Evolutionary conservation across 2,888 invertebrate genomes (phyloP), one percentile per base, ranked within the genome.

Genomic region (Eupeodes luniger): DNA sequence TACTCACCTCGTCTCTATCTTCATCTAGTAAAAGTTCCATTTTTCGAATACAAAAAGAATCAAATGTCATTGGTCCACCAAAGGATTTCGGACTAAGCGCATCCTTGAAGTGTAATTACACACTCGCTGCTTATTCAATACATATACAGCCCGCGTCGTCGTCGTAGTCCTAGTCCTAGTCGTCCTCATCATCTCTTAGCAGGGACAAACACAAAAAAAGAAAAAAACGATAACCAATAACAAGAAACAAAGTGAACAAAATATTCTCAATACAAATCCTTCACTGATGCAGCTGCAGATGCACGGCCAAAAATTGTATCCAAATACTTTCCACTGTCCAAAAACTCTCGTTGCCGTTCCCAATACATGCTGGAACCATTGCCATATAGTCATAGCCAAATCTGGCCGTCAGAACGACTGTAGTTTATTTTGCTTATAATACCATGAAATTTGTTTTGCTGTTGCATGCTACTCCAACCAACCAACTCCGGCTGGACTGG

Each of bases 381-480:
- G 51, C 34, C 67, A 27, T 47, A 62, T 1, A 49, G 51, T n/a
- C 67, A 27, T 47, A 55, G 69, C 27, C 53, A 75, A 53, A 34
- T n/a, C 34, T 69, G 34, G 51, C 5, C 44, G 10, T 66, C 66
- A 66, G 40, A 19, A 70, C 40, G 44, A n/a, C 7, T 16, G 69
- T 70, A 67, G 85, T 88, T 88, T 85, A 85, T 84, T 81, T 75
- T 88, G 85, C 67, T 81, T 85, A 88, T 81, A 85, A 85, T 81
- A 85, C 88, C 88, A 81, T 88, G 88, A 88, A 88, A 88, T 88
- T 88, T 88, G 84, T 88, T 88, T 81, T 85, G 81, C 88, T 85
- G 78, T 88, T 78, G 40, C 55, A 61, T 57, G 59, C 77, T 66
- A 75, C 72, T 62, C 67, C 55, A 75, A 69, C 27, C 61, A 75